These are phyloP conservation scores for Ashinkailepas kermadecensis DNA, from an alignment of 2,888 invertebrate genomes.

Conservation along the genomic window DNA sequence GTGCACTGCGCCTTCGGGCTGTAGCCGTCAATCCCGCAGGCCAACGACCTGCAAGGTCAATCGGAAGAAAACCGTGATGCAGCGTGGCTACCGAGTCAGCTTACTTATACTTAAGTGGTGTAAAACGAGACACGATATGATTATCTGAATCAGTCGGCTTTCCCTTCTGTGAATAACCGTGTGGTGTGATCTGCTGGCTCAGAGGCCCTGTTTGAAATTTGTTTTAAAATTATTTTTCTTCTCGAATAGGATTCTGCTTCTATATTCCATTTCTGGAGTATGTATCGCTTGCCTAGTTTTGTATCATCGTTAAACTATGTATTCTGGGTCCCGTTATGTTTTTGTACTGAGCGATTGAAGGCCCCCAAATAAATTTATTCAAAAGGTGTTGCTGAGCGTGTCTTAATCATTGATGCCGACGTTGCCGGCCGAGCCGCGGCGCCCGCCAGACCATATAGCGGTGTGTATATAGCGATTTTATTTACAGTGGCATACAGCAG, in stretches of 20 bases:
- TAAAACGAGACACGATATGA: neutral
- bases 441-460: too few relatives aligned
- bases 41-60: neutral
- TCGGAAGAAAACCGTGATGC: constrained; percentile 1
- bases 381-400: neutral
- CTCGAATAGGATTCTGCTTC: neutral
- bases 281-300: constrained; percentile 21
- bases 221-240: neutral
- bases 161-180: constrained; percentile 16
- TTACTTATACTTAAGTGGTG: constrained; percentile 17
- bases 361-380: constrained; percentile 20
- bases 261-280: constrained; percentile 17
- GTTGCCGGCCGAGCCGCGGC: too few relatives aligned
- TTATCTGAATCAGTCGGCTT: constrained; percentile 14
- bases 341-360: constrained; percentile 19
- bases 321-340: constrained; percentile 19
- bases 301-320: constrained; percentile 12
- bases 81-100: constrained; percentile 8
- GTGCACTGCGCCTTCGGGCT: neutral
- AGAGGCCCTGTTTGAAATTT: neutral
- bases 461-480: neutral
- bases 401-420: too few relatives aligned
- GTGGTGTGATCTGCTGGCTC: constrained; percentile 8
- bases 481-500: neutral
- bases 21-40: neutral